These are phyloP conservation scores for Matsumyia berberina DNA, from an alignment of 2,888 invertebrate species.

Conservation along the genomic window DNA sequence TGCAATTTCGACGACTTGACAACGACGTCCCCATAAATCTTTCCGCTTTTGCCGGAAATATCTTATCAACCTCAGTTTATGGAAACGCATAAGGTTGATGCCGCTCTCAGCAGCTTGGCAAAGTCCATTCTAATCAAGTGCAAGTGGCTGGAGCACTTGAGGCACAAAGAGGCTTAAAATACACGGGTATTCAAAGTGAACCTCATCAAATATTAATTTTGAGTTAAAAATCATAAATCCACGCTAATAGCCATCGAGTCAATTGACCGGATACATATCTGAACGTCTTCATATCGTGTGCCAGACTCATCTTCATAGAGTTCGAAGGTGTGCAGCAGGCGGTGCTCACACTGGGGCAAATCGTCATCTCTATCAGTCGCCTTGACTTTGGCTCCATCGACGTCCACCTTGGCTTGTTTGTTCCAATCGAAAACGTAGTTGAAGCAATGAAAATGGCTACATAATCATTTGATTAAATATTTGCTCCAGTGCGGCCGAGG, in stretches of 20 bases:
- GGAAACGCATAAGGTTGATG: background rate
- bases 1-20: slow-evolving; percentile 31
- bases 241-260: slow-evolving; percentile 15
- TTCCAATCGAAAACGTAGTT: background rate
- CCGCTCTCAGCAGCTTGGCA: background rate
- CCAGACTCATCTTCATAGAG: background rate
- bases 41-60: slow-evolving; percentile 36
- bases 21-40: slow-evolving; percentile 21
- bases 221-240: slow-evolving; percentile 5
- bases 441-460: slow-evolving; percentile 23
- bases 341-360: background rate
- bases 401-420: slow-evolving; percentile 19
- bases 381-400: slow-evolving; percentile 44
- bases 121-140: slow-evolving; percentile 10
- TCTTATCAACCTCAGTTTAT: slow-evolving; percentile 22
- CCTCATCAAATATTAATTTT: slow-evolving; percentile 18
- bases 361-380: slow-evolving; percentile 12
- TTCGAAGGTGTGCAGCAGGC: background rate
- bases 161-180: background rate
- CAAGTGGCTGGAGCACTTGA: slow-evolving; percentile 2
- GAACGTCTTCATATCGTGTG: background rate
- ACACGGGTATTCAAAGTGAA: background rate
- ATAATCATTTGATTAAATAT: slow-evolving; percentile 36
- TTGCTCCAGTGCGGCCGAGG: slow-evolving; percentile 16
- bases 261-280: slow-evolving; percentile 26